These are phyloP conservation scores for Phortica okadai DNA, from an alignment of 2,888 invertebrate genomes.

Conservation along the genomic window DNA sequence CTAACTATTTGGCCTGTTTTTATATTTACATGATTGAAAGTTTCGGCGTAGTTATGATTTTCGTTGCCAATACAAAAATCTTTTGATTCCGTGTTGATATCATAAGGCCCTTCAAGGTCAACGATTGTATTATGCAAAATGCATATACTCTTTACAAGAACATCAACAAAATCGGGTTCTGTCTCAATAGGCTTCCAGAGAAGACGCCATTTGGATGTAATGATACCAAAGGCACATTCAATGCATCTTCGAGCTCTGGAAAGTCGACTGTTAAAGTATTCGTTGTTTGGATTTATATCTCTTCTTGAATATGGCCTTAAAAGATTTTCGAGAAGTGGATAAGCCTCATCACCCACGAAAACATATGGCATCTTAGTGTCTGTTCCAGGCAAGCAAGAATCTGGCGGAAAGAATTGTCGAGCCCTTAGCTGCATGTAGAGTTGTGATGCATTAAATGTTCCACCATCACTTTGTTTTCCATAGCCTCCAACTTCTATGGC, in stretches of 20 bases:
- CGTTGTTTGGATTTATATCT: conserved; percentile 4
- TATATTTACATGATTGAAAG: too few species aligned
- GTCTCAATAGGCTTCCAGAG: not conserved
- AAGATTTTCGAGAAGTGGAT: too few species aligned
- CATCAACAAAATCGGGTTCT: not conserved
- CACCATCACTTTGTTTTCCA: conserved; percentile 28
- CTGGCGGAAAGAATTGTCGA: not conserved
- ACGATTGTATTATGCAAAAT: too few species aligned
- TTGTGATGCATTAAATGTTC: conserved; percentile 32
- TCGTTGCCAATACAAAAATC: too few species aligned
- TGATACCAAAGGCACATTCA: not conserved
- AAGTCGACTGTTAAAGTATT: conserved; percentile 13
- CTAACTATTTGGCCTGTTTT: too few species aligned
- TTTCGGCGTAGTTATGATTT: too few species aligned
- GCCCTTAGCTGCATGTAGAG: conserved; percentile 12
- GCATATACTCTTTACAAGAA: not conserved
- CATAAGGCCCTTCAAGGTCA: too few species aligned
- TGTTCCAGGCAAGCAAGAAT: conserved; percentile 2
- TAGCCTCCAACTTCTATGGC: conserved; percentile 26
- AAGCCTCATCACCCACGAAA: too few species aligned
- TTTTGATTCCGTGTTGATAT: too few species aligned
- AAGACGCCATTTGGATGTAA: not conserved
- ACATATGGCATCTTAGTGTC: conserved; percentile 23
- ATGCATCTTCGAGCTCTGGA: not conserved
- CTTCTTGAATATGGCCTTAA: conserved; percentile 22